Evolutionary conservation across 2,888 invertebrate genomes (phyloP).

Genomic region (Cantharis rufa): DNA sequence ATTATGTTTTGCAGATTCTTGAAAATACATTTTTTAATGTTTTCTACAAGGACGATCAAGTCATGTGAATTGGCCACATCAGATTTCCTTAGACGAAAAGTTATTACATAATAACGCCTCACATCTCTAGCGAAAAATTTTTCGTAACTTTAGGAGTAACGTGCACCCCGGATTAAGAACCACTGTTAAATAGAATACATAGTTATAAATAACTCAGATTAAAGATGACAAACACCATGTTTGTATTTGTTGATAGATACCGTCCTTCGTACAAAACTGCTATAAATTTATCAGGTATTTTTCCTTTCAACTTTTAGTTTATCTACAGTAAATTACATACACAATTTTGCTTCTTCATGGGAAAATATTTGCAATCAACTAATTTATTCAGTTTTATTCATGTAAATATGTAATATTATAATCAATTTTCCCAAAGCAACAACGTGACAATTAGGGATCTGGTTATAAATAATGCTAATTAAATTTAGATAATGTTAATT

Average conservation of each 20-base stretch:
- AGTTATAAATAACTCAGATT: conserved; percentile 13
- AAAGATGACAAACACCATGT: background rate
- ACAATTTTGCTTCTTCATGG: background rate
- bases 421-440: background rate
- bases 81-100: too few relatives aligned
- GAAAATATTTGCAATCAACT: background rate
- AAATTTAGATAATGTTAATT: conserved; percentile 1
- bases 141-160: too few relatives aligned
- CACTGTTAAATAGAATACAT: background rate
- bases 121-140: too few relatives aligned
- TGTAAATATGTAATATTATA: background rate
- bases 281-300: background rate
- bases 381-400: background rate
- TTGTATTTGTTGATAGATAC: conserved; percentile 3
- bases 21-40: too few relatives aligned
- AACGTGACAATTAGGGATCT: background rate
- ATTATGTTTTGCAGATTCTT: too few relatives aligned
- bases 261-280: conserved; percentile 2
- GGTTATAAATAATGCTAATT: background rate
- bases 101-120: too few relatives aligned
- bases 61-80: too few relatives aligned
- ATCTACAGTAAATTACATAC: background rate
- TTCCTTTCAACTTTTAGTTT: background rate
- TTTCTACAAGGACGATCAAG: too few relatives aligned
- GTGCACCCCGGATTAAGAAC: background rate